Conservation (phyloP, 2,113 vertebrate genomes). For the Gobio gobio region DNA sequence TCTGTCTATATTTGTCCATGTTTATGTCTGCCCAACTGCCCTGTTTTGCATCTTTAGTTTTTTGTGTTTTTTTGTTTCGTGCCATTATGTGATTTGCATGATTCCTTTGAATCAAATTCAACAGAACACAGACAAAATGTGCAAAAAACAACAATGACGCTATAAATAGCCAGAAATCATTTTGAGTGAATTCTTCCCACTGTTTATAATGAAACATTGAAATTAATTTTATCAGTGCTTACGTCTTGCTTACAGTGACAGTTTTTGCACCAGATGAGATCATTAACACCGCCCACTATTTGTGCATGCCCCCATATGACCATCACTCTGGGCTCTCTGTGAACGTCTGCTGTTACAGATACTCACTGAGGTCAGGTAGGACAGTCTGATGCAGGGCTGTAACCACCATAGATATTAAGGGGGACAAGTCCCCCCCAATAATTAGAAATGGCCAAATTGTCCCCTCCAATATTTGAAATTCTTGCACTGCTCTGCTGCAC, state of each 20-base stretch:
- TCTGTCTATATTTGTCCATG: not conserved
- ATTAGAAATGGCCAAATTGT: too few relatives aligned
- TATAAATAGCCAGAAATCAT: not conserved
- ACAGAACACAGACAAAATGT: not conserved
- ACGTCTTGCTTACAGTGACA: not conserved
- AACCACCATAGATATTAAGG: too few relatives aligned
- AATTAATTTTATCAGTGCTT: not conserved
- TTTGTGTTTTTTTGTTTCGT: not conserved
- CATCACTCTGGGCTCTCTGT: not conserved
- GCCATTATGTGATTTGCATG: not conserved
- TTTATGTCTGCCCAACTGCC: not conserved
- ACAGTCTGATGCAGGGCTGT: not conserved
- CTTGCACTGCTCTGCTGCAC: too few relatives aligned
- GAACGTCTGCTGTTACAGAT: not conserved
- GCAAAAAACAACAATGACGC: not conserved
- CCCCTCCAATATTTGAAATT: too few relatives aligned
- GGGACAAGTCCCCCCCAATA: too few relatives aligned
- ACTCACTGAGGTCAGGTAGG: not conserved
- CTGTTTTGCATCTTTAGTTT: not conserved
- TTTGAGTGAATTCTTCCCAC: not conserved
- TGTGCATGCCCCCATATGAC: not conserved
- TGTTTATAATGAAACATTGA: slow-evolving; percentile 1
- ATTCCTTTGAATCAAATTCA: not conserved
- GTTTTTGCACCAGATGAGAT: not conserved
- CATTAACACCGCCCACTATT: not conserved